Evolutionary conservation across 2,113 vertebrate species (phyloP).

Genomic region (Psophia crepitans): DNA sequence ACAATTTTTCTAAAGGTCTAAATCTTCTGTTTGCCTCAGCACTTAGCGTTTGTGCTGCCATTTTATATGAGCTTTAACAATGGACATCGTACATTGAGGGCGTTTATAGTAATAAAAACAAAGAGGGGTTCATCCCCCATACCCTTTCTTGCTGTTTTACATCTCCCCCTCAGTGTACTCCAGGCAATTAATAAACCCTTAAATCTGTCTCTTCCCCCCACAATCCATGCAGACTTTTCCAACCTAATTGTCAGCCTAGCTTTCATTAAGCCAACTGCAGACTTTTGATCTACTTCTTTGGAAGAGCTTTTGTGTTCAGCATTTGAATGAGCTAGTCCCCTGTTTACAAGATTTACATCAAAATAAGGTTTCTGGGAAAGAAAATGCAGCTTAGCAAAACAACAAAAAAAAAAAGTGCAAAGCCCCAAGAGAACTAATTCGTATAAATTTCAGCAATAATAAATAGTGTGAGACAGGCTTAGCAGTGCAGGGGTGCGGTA

Average conservation of each 20-base stretch:
- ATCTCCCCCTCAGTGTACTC: not conserved
- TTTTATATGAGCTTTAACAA: not conserved
- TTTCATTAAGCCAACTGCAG: constrained; percentile 32
- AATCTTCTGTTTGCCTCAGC: not conserved
- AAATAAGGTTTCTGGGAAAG: constrained; percentile 48
- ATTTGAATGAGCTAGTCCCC: not conserved
- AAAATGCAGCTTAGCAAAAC: constrained; percentile 57
- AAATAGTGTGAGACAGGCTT: not conserved
- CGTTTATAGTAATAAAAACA: not conserved
- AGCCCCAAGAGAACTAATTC: constrained; percentile 20
- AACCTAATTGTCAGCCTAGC: not conserved
- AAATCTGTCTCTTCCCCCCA: not conserved
- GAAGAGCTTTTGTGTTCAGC: constrained; percentile 34
- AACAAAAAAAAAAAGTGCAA: constrained; percentile 42
- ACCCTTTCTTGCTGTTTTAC: not conserved
- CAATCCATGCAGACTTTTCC: not conserved
- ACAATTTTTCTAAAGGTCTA: not conserved
- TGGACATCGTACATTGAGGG: not conserved
- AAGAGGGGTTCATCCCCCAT: not conserved
- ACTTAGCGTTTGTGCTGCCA: not conserved
- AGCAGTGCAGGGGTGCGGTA: not conserved
- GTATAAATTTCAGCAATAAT: constrained; percentile 17
- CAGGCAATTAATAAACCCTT: not conserved
- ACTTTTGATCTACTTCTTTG: constrained; percentile 23
- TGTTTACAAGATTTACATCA: constrained; percentile 60